phyloP scores from a whole-genome alignment of 2,797 vertebrate genomes.

The Myotis myotis region DNA sequence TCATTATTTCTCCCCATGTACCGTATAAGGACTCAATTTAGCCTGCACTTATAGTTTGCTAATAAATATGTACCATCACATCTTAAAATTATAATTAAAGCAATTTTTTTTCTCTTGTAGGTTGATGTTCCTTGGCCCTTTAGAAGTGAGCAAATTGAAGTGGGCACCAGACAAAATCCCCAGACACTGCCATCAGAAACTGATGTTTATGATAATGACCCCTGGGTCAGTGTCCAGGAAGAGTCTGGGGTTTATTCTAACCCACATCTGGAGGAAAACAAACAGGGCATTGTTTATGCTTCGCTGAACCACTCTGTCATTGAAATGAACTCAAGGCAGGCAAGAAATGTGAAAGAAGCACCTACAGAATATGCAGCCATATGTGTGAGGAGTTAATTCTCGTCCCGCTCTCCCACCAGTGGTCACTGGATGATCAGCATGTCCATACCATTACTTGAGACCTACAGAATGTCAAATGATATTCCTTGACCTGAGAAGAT shows the following conservation, averaged over 20 bases:
- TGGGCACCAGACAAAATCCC: neutral
- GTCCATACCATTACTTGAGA: neutral
- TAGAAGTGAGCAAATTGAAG: slow-evolving; percentile 7
- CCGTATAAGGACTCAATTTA: neutral
- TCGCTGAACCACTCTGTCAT: slow-evolving; percentile 58
- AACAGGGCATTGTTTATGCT: slow-evolving; percentile 64
- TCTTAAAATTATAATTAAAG: neutral
- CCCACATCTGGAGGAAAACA: slow-evolving; percentile 24
- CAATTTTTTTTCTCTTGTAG: slow-evolving; percentile 26
- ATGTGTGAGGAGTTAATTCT: slow-evolving; percentile 47
- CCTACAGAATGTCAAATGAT: neutral
- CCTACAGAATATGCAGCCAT: slow-evolving; percentile 65
- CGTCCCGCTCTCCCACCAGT: neutral
- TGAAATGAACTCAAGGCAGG: slow-evolving; percentile 41
- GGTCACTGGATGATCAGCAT: neutral
- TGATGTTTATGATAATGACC: slow-evolving; percentile 62
- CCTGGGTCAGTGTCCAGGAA: neutral
- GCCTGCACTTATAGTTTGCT: neutral
- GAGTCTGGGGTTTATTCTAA: slow-evolving; percentile 12
- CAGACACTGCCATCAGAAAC: neutral
- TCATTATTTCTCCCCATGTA: neutral
- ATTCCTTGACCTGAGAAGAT: neutral
- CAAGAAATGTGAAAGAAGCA: slow-evolving; percentile 24
- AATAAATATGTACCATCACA: neutral
- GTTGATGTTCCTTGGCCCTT: neutral